Base-by-base conservation (phyloP, 2,888 invertebrate genomes). In the Rhabditoides inermis region DNA sequence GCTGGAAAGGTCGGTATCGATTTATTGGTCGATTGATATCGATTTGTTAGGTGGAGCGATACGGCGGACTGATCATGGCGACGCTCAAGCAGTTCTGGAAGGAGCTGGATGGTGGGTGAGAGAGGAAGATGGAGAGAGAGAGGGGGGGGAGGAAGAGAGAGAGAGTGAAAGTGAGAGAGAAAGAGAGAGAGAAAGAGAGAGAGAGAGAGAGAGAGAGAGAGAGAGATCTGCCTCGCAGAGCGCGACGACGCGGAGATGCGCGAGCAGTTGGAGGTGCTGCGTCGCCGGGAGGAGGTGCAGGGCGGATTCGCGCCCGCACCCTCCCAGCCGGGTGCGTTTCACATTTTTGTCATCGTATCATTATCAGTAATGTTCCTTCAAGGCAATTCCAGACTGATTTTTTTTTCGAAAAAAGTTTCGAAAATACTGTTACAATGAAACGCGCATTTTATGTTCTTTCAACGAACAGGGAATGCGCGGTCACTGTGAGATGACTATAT, bases 61-160 rank as follows among this genome's bases (percentile, higher is more conserved):
- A 68, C 48, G 72, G 73, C 5, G 55, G 30, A 10, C 28, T 47
- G 5, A 60, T 73, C 6, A 69, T 73, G 70, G 63, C 59, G 15
- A 49, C 55, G 7, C 51, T 73, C 32, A 53, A 56, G 18, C 59
- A 59, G 1, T 72, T 61, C 53, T 72, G 70, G 68, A 56, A 58
- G 23, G 58, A 63, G 36, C 53, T 69, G 6, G 73, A 73, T 48
- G 55, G 70, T 66, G 6, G 26, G 55, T 26, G 18, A 10, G 20
- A 22, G 6, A 39, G n/a, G 27, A 23, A 39, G 30, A 15, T 42
- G 26, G 5, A n/a, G 35, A 25, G 6, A 27, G n/a, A 28, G 27
- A 30, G 12, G 27, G n/a, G n/a, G n/a, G n/a, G n/a, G n/a, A n/a
- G 15, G 15, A 32, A 32, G 20, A 20, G 6, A 39, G 15, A 25